A percentile compares a stretch with the other conserved stretches of the same genome.
Evolutionary conservation across 2,113 vertebrate species (phyloP).

Genomic region (Tinamus guttatus): DNA sequence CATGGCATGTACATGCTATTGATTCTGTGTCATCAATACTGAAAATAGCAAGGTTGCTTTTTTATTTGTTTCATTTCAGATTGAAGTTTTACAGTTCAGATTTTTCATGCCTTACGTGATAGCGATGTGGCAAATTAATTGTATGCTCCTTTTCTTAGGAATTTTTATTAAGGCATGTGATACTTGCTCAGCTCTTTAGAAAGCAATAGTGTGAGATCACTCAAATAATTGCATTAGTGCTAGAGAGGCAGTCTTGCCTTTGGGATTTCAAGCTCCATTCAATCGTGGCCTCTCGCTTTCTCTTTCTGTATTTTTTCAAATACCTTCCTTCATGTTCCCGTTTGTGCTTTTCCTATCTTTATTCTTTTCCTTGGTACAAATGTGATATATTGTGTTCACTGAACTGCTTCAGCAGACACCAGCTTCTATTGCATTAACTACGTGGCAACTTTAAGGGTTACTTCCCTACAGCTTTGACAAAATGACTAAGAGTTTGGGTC

Average conservation of each 20-base stretch:
- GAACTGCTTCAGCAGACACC: neutral
- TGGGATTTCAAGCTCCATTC: slow-evolving; percentile 49
- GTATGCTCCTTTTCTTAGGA: slow-evolving; percentile 32
- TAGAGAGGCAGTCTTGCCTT: slow-evolving; percentile 30
- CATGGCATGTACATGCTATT: neutral
- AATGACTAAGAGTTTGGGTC: neutral
- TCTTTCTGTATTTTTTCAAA: slow-evolving; percentile 56
- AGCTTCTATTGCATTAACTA: neutral
- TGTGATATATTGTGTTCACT: neutral
- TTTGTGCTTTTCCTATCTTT: neutral
- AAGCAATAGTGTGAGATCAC: slow-evolving; percentile 18
- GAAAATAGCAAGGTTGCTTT: neutral
- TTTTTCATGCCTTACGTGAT: neutral
- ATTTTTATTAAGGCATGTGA: neutral
- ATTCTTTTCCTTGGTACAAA: neutral
- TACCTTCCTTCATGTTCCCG: neutral
- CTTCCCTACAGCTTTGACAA: neutral
- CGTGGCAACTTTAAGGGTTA: neutral
- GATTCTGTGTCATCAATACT: neutral
- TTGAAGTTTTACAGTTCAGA: neutral
- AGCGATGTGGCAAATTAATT: slow-evolving; percentile 45
- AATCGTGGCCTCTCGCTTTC: neutral
- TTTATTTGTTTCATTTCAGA: neutral
- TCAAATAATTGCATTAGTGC: slow-evolving; percentile 42
- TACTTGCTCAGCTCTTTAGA: slow-evolving; percentile 61